These are phyloP conservation scores for Astropecten irregularis DNA, from an alignment of 53 echinoderm and acorn worm genomes.

Conservation along the genomic window DNA sequence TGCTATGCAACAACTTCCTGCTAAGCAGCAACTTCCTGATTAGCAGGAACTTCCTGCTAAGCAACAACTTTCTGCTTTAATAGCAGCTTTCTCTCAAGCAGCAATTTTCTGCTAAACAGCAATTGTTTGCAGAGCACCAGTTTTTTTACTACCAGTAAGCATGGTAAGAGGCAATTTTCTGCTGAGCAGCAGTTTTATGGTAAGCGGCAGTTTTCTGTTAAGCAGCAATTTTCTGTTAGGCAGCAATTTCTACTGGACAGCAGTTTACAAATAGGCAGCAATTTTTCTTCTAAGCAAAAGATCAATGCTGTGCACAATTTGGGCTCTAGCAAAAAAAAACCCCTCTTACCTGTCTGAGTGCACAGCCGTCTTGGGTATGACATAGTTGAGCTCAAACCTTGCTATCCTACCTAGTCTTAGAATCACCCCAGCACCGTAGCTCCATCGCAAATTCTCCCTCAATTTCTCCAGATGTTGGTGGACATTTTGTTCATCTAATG, in stretches of 20 bases:
- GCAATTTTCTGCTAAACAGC: no score
- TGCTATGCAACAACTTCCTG: no score
- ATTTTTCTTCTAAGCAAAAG: not conserved
- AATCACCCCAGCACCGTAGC: conserved; percentile 89
- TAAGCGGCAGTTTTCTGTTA: no score
- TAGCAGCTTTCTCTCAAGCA: no score
- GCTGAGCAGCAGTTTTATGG: no score
- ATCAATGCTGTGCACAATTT: no score
- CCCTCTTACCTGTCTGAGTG: conserved; percentile 77
- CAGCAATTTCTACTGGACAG: not conserved
- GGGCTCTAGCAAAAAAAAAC: not conserved
- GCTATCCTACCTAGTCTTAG: conserved; percentile 87
- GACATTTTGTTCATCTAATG: conserved; percentile 59
- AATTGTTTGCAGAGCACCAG: not conserved
- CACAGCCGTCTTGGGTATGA: conserved; percentile 77
- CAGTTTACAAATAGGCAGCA: not conserved
- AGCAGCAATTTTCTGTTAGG: not conserved
- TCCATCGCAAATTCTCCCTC: conserved; percentile 80
- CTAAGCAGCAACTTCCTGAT: no score
- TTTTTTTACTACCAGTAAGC: not conserved
- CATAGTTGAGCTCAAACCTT: conserved; percentile 93
- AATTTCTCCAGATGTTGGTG: conserved; percentile 69
- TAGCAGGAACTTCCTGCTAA: no score
- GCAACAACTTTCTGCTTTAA: no score
- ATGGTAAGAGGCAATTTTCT: no score